Base-by-base conservation (phyloP, 2,113 vertebrate species). In the Nibea coibor region DNA sequence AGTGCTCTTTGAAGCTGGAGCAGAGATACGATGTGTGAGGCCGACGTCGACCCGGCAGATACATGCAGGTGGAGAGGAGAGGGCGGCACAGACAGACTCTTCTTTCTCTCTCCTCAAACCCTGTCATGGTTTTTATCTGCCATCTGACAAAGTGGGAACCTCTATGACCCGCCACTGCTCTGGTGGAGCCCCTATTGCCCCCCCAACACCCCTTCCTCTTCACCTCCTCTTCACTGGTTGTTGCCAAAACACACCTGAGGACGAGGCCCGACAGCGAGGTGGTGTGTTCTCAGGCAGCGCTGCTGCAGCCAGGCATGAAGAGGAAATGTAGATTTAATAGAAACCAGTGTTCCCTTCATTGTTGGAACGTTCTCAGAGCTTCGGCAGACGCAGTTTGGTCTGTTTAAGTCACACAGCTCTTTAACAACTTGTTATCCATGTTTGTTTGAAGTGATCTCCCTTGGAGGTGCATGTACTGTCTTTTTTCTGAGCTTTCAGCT, bases 161-260 rank as follows among this genome's bases (percentile, higher is more conserved):
- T 82, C 78, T 10, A 62, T 67, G 78, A 86, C 79, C 76, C 56
- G 17, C 59, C 45, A 51, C 24, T 35, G 51, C 64, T 84, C 74
- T 14, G 24, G 35, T 53, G 47, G 66, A 79, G 83, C 87, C 87
- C 87, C 80, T 81, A 88, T 85, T 47, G 14, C 67, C 15, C 59
- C 35, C 74, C 45, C 8, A 22, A 5, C 43, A 8, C 75, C 47
- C 59, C 31, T 70, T 24, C 69, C 3, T 8, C 26, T 19, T n/a
- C 71, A 11, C 22, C 59, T 35, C 31, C 39, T 20, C 56, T 28
- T n/a, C 45, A 9, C 48, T 12, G 26, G 35, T 31, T 84, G 78
- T 82, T 88, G 42, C 66, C 85, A 86, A 66, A 87, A 80, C 78
- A 78, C 17, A 42, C 26, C n/a, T 54, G 50, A 59, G 15, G n/a